These are phyloP conservation scores for Parambassis ranga DNA, from an alignment of 2,797 vertebrate species.

Conservation along the genomic window DNA sequence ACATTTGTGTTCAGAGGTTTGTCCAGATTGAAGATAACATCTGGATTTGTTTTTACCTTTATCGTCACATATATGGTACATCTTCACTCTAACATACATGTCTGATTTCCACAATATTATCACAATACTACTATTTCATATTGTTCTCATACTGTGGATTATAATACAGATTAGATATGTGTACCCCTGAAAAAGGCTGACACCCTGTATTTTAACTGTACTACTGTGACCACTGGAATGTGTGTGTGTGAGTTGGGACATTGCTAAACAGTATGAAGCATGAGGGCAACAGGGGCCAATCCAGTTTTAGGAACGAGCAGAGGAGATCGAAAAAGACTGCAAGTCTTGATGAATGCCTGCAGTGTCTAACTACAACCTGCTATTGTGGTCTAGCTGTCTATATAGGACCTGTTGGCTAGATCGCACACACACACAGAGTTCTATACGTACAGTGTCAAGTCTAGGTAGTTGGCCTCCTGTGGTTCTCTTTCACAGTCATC, in stretches of 20 bases:
- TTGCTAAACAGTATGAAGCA: slow-evolving; percentile 16
- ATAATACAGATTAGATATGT: neutral
- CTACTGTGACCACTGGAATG: slow-evolving; percentile 42
- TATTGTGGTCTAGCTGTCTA: slow-evolving; percentile 68
- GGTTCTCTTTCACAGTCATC: slow-evolving; percentile 54
- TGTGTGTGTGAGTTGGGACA: slow-evolving; percentile 12
- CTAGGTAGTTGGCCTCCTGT: slow-evolving; percentile 50
- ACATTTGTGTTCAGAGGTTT: too few relatives aligned
- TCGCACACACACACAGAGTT: slow-evolving; percentile 7
- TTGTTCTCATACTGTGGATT: neutral
- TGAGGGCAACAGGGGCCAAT: slow-evolving; percentile 19
- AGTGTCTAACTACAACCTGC: slow-evolving; percentile 65
- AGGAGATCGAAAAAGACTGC: slow-evolving; percentile 41
- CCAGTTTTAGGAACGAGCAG: slow-evolving; percentile 30
- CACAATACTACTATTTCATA: neutral
- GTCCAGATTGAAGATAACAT: too few relatives aligned
- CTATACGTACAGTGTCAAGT: slow-evolving; percentile 43
- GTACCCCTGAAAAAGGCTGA: neutral
- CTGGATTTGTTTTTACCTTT: too few relatives aligned
- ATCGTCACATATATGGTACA: too few relatives aligned
- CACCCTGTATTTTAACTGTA: slow-evolving; percentile 31
- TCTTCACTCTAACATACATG: too few relatives aligned
- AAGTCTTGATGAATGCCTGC: slow-evolving; percentile 59
- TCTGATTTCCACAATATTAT: too few relatives aligned
- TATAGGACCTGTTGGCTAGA: slow-evolving; percentile 48